phyloP scores from a whole-genome alignment of 1,140 invertebrate species.

The Anastrepha ludens region DNA sequence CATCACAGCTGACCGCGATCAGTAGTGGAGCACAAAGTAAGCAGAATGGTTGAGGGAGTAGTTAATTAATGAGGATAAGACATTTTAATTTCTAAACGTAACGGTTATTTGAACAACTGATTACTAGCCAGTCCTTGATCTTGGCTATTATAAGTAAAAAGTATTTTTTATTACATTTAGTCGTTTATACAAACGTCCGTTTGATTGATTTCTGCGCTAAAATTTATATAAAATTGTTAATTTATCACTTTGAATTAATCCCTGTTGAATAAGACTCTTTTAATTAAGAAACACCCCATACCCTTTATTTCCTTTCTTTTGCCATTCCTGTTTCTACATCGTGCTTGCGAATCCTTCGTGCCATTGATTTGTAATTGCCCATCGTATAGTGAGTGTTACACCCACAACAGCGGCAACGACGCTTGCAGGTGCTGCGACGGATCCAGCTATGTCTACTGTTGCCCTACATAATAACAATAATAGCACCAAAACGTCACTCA shows the following conservation, averaged over 20 bases:
- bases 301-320: background rate
- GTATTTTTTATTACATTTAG: too few relatives aligned
- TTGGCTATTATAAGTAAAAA: too few relatives aligned
- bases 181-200: too few relatives aligned
- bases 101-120: too few relatives aligned
- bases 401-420: slow-evolving; percentile 51
- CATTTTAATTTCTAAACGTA: too few relatives aligned
- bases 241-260: too few relatives aligned
- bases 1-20: slow-evolving; percentile 37
- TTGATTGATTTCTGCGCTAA: too few relatives aligned
- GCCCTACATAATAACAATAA: slow-evolving; percentile 51
- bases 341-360: background rate
- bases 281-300: slow-evolving; percentile 8
- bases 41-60: slow-evolving; percentile 11
- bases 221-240: too few relatives aligned
- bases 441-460: slow-evolving; percentile 38
- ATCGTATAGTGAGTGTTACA: slow-evolving; percentile 12
- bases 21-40: slow-evolving; percentile 48
- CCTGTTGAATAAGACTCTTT: background rate
- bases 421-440: slow-evolving; percentile 33
- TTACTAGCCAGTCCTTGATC: too few relatives aligned
- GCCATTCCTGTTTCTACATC: background rate
- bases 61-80: too few relatives aligned
- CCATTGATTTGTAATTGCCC: background rate
- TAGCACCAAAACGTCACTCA: slow-evolving; percentile 54